Base-by-base conservation (phyloP, 2,888 invertebrate species). In the Athrips mouffetella region DNA sequence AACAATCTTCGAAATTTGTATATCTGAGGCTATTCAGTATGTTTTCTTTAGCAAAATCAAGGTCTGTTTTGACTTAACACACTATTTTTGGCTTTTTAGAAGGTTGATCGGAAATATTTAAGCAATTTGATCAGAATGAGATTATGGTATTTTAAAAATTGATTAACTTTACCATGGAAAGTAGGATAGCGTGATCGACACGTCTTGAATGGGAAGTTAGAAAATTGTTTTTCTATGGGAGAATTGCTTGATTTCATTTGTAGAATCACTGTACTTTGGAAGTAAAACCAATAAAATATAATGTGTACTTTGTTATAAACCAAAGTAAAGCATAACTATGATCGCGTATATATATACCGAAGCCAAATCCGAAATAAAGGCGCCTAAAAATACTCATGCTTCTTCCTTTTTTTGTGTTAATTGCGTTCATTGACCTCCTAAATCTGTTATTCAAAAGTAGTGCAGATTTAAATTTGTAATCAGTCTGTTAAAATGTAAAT, bases 381-480 rank as follows among this genome's bases (percentile, higher is more conserved):
- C 16, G 13, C 11, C 29, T 41, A 25, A 60, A 64, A 62, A 65
- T 62, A 64, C 61, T 62, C 61, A 51, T 48, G 42, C 48, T 31
- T 42, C n/a, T 16, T 23, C 20, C 33, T 41, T 37, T 46, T 41
- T 31, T 20, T 35, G 33, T 20, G 37, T 68, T 65, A 55, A 62
- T 70, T 63, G 63, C 62, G 79, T 72, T 67, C 79, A 65, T 60
- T 58, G 78, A 63, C 70, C 79, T 59, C 59, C 50, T 50, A 67
- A 70, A 68, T 72, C 55, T 63, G 56, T 71, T 68, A 68, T 68
- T 70, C 64, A 65, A 57, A 64, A 55, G 59, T 60, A 63, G 62
- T 42, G 53, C 54, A 50, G 59, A 61, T 64, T 63, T 57, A 56
- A 71, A 69, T 67, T 64, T 61, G 57, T 58, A 64, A 67, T 72